phyloP scores from a whole-genome alignment of 2,797 vertebrate genomes.

The Coluber constrictor region DNA sequence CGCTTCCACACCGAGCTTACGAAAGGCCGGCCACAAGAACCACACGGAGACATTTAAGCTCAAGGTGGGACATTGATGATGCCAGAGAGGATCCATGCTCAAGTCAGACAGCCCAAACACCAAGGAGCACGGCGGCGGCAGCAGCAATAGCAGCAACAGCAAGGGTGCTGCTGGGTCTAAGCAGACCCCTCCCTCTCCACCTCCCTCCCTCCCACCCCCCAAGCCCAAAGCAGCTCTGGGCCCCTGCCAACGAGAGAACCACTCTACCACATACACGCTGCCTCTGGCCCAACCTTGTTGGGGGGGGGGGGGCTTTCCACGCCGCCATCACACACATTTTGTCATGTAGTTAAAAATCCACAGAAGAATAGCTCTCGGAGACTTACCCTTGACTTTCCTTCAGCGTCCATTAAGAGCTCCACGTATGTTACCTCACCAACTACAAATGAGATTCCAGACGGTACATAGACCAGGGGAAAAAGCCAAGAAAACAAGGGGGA shows the following conservation, averaged over 20 bases:
- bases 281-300: slow-evolving; percentile 70
- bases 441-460: slow-evolving; percentile 99
- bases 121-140: slow-evolving; percentile 56
- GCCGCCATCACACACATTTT: slow-evolving; percentile 69
- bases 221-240: slow-evolving; percentile 59
- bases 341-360: slow-evolving; percentile 78
- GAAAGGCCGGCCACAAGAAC: slow-evolving; percentile 67
- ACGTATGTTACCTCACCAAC: slow-evolving; percentile 99
- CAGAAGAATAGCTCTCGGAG: slow-evolving; percentile 80
- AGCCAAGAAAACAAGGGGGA: slow-evolving; percentile 99
- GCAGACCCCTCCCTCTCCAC: slow-evolving; percentile 54
- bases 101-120: slow-evolving; percentile 70
- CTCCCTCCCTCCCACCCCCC: slow-evolving; percentile 49
- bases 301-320: slow-evolving; percentile 47
- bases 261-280: slow-evolving; percentile 72
- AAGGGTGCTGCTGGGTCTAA: slow-evolving; percentile 60
- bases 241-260: slow-evolving; percentile 70
- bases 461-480: slow-evolving; percentile 99
- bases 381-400: slow-evolving; percentile 99
- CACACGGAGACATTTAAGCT: slow-evolving; percentile 64
- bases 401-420: slow-evolving; percentile 99
- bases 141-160: not conserved
- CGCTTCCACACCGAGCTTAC: slow-evolving; percentile 70
- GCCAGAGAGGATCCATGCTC: slow-evolving; percentile 65
- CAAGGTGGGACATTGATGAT: slow-evolving; percentile 62